Evolutionary conservation across 2,888 invertebrate species (phyloP), one percentile per base, ranked within the genome.

Genomic region (Hyalella azteca): DNA sequence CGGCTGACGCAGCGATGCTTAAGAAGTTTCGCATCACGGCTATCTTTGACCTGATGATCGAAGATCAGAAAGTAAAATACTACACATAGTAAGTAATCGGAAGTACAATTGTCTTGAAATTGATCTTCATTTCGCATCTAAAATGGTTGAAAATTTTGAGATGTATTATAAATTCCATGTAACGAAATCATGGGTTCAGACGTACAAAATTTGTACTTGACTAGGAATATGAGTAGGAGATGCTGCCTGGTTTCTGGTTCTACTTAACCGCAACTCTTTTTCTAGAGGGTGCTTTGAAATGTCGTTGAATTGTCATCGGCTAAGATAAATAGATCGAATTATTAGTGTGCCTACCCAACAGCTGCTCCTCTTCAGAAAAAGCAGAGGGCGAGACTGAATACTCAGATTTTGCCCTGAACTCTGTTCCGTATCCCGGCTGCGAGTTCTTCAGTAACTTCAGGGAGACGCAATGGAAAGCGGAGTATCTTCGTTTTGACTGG

Each of bases 11-110:
- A 78, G 90, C 91, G 85, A 88, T 94, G 73, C 88, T 94, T 48
- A 92, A 92, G 87, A 89, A 90, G 29, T 90, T 93, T 45, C 92
- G 92, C 86, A 92, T 94, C 22, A 91, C 90, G 79, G 92, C 92
- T 77, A 94, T 94, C 86, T 91, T 93, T 83, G 94, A 94, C 88
- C 91, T 94, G 78, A 94, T 94, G 94, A 93, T 94, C 11, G 94
- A 94, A 87, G 93, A 93, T 87, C 93, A 93, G 86, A 94, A 94
- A 89, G 92, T 93, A 54, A 94, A 94, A 88, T 94, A 92, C 88
- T 92, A 92, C 82, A 88, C 94, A 88, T 91, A 93, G 94, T 94
- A 90, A 91, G 92, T 89, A 78, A 54, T 2, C n/a, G n/a, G n/a
- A n/a, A n/a, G n/a, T n/a, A n/a, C n/a, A n/a, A n/a, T n/a, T n/a